Conservation (phyloP, 2,113 vertebrate species). For the Anhinga anhinga region DNA sequence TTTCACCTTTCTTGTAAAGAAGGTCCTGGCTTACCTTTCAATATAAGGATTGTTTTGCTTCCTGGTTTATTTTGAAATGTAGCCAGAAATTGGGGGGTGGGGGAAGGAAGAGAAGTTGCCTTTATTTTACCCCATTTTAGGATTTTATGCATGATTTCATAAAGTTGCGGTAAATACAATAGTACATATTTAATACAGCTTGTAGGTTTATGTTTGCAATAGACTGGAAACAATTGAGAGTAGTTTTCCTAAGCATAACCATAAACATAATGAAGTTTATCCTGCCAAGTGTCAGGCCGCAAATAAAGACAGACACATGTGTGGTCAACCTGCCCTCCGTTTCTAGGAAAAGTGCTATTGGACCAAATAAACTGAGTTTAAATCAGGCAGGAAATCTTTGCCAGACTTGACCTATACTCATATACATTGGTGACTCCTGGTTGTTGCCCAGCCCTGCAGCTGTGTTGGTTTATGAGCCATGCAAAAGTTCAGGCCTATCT, state of each 20-base stretch:
- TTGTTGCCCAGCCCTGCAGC: background rate
- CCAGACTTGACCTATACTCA: background rate
- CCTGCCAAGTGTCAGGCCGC: slow-evolving; percentile 37
- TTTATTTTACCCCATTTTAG: slow-evolving; percentile 37
- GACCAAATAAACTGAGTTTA: background rate
- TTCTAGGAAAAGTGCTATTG: slow-evolving; percentile 1
- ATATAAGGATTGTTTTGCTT: background rate
- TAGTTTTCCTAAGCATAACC: slow-evolving; percentile 36
- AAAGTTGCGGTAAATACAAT: slow-evolving; percentile 19
- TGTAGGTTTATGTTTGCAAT: slow-evolving; percentile 42
- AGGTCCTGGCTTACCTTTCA: background rate
- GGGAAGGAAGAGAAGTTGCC: background rate
- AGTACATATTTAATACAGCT: slow-evolving; percentile 37
- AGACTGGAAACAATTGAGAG: slow-evolving; percentile 47
- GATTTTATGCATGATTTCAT: slow-evolving; percentile 52
- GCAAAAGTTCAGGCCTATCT: background rate
- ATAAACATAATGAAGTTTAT: slow-evolving; percentile 45
- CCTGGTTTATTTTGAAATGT: slow-evolving; percentile 20
- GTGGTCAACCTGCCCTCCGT: slow-evolving; percentile 12
- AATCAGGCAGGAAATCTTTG: slow-evolving; percentile 30
- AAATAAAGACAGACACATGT: slow-evolving; percentile 9
- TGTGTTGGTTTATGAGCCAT: background rate
- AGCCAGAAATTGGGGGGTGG: background rate
- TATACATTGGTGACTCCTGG: fast-evolving
- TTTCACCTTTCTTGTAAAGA: background rate